A percentile compares a stretch with the other conserved stretches of the same genome.
Conservation (phyloP, 2,888 invertebrate species). For the Lordiphosa fenestrarum region DNA sequence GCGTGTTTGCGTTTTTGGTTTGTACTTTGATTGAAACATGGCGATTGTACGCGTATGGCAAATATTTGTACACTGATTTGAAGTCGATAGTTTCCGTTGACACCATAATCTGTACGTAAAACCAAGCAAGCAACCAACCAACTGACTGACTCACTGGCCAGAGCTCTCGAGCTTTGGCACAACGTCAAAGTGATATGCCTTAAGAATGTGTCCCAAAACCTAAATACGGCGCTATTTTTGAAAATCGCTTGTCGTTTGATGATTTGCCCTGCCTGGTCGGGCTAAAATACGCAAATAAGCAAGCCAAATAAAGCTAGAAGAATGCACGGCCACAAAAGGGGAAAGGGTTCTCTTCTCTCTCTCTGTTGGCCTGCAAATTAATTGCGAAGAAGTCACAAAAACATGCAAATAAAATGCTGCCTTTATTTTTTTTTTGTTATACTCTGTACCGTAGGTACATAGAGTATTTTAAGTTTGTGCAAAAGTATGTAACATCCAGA, state of each 20-base stretch:
- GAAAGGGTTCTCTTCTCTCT: constrained; percentile 37
- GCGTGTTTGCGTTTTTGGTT: constrained; percentile 33
- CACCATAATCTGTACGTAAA: constrained; percentile 6
- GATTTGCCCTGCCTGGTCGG: constrained; percentile 25
- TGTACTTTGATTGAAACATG: constrained; percentile 38
- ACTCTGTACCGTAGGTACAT: too few species aligned
- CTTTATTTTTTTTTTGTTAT: too few species aligned
- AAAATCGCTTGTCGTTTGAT: constrained; percentile 50
- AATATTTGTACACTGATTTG: constrained; percentile 46
- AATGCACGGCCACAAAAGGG: constrained; percentile 22
- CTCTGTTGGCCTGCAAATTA: constrained; percentile 51
- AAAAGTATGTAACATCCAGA: too few species aligned
- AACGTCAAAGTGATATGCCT: constrained; percentile 63
- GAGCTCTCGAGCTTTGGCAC: constrained; percentile 43
- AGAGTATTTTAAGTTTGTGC: too few species aligned
- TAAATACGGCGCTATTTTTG: constrained; percentile 52
- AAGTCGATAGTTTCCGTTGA: constrained; percentile 33
- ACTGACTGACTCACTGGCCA: constrained; percentile 22
- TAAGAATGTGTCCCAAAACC: constrained; percentile 69
- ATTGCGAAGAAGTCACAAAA: constrained; percentile 41
- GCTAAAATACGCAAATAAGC: constrained; percentile 18
- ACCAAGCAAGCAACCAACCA: constrained; percentile 4
- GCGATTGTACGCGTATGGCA: constrained; percentile 37
- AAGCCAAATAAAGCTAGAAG: constrained; percentile 8
- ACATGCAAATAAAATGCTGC: constrained; percentile 35